Evolutionary conservation across 2,797 vertebrate species (phyloP), one percentile per base, ranked within the genome.

Genomic region (Petrocephalus sullivani): DNA sequence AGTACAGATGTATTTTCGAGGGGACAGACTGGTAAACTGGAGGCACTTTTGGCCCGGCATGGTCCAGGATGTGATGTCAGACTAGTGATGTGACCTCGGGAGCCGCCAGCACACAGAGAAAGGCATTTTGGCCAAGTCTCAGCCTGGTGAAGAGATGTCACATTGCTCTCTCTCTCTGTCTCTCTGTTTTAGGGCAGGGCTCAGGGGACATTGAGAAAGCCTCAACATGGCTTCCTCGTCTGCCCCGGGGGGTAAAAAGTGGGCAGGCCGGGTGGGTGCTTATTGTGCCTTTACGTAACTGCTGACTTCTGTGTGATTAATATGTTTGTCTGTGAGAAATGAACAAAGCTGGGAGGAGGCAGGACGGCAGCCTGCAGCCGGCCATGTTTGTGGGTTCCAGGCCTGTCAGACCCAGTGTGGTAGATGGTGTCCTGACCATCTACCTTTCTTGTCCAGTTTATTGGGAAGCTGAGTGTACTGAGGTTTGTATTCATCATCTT

Each of bases 291-390:
- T 84, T 88, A 41, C 83, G 58, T 37, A 88, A 88, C 57, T 16
- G 14, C 78, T 46, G 58, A 53, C 82, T 56, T 53, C 61, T 46
- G 41, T 85, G 83, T 86, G n/a, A 86, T 71, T 86, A 71, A 88
- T 88, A 57, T 58, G 51, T 57, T 67, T 28, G 53, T 86, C 61
- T 86, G 51, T 19, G n/a, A 46, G 61, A 85, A 85, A 37, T 71
- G 64, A 85, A 54, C 82, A 85, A 54, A 23, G 37, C n/a, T 37
- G 81, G 21, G 49, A 75, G 67, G 53, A 75, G 28, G 28, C 1
- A 16, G 37, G 1, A 10, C 14, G 0, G 7, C 16, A 10, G 28
- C 12, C 9, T 16, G 2, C 37, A 16, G 3, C 9, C 14, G 28
- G 53, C 2, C 51, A 46, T n/a, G 2, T 37, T 57, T 60, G 23